Conservation (phyloP, 2,797 vertebrate species). For the Urophycis tenuis region DNA sequence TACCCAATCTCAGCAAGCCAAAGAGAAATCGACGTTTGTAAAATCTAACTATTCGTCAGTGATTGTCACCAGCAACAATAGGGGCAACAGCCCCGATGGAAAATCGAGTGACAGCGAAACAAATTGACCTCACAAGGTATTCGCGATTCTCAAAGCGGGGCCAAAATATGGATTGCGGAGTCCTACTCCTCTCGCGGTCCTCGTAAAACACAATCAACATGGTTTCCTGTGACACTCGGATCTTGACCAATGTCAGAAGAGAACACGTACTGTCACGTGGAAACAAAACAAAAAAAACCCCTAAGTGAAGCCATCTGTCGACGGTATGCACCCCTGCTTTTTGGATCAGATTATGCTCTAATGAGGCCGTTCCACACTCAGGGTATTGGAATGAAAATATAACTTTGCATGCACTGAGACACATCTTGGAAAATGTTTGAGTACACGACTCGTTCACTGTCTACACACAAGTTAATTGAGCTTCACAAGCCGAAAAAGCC, state of each 20-base stretch:
- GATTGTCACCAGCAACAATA: background rate
- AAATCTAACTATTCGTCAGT: background rate
- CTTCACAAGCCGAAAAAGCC: background rate
- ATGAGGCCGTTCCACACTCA: constrained; percentile 7
- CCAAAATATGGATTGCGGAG: background rate
- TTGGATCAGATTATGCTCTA: background rate
- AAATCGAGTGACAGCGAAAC: background rate
- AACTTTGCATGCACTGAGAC: background rate
- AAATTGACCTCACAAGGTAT: background rate
- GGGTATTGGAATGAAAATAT: constrained; percentile 3
- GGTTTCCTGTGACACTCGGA: constrained; percentile 7
- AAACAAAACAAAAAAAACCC: constrained; percentile 13
- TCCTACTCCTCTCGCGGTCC: background rate
- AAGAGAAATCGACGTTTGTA: background rate
- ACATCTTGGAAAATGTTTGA: background rate
- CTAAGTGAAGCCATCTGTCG: constrained; percentile 10
- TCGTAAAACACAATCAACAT: background rate
- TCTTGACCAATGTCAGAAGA: constrained; percentile 20
- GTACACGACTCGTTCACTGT: background rate
- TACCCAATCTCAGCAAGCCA: too few relatives aligned
- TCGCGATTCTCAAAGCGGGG: background rate
- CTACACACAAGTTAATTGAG: background rate
- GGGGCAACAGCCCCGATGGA: background rate
- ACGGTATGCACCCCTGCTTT: background rate
- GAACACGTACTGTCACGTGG: constrained; percentile 28